A percentile compares a stretch with the other conserved stretches of the same genome.
phyloP scores from a whole-genome alignment of 2,888 invertebrate genomes.

The Neocrepidodera transversa region DNA sequence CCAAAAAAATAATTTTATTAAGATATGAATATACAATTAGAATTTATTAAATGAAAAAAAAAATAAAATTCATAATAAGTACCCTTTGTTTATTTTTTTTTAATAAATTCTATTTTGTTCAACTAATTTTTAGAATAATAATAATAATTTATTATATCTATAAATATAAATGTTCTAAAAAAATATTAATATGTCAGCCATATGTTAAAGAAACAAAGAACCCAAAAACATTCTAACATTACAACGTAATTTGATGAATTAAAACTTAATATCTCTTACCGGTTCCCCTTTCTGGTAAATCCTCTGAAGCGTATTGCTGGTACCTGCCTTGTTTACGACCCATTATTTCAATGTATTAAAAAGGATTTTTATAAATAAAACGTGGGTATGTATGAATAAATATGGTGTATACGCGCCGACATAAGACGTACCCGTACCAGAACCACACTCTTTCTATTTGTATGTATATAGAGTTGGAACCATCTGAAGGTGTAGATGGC shows the following conservation, averaged over 20 bases:
- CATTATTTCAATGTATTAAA: slow-evolving; percentile 53
- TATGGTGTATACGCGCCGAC: no score
- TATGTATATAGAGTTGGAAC: background rate
- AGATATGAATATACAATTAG: no score
- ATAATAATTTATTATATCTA: no score
- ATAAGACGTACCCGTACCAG: background rate
- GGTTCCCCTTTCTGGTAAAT: slow-evolving; percentile 63
- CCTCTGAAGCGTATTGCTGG: slow-evolving; percentile 50
- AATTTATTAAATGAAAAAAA: no score
- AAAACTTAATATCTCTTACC: slow-evolving; percentile 61
- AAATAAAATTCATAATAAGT: no score
- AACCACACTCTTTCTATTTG: background rate
- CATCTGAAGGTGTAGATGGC: background rate
- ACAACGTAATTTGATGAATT: slow-evolving; percentile 15
- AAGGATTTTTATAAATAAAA: slow-evolving; percentile 10
- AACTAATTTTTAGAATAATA: no score
- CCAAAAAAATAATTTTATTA: no score
- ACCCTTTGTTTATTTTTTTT: no score
- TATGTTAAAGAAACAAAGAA: slow-evolving; percentile 25
- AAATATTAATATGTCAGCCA: slow-evolving; percentile 25
- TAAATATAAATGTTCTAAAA: no score
- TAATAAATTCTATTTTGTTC: no score
- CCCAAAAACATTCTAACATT: background rate
- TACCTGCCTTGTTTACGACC: slow-evolving; percentile 59
- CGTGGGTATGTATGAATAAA: slow-evolving; percentile 3